Evolutionary conservation across 2,113 vertebrate genomes (phyloP).

Genomic region (Lepidothrix coronata): DNA sequence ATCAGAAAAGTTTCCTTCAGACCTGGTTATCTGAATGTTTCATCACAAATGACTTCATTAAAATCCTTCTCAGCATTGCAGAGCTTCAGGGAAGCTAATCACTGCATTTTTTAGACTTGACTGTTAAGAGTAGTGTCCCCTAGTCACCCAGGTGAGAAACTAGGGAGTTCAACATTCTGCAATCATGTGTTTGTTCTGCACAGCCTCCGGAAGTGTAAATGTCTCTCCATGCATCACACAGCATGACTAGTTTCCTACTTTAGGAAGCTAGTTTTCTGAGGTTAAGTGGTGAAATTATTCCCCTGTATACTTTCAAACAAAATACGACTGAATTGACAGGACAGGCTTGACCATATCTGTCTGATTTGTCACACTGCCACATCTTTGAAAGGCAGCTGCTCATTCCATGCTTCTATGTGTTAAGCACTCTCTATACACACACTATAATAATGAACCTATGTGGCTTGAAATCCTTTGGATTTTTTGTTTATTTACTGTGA

Average conservation of each 20-base stretch:
- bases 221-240: neutral
- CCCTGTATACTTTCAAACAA: neutral
- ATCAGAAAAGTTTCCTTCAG: neutral
- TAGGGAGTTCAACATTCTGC: neutral
- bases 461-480: slow-evolving; percentile 29
- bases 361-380: neutral
- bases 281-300: neutral
- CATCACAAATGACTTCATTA: neutral
- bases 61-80: neutral
- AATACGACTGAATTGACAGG: neutral
- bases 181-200: neutral
- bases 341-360: neutral
- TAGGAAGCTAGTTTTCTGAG: neutral
- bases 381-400: slow-evolving; percentile 19
- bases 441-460: neutral
- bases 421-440: neutral
- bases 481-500: slow-evolving; percentile 42
- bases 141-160: neutral
- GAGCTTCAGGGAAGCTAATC: neutral
- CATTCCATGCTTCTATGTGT: slow-evolving; percentile 8
- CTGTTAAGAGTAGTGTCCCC: neutral
- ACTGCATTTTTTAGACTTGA: neutral
- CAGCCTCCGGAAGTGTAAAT: neutral
- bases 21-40: neutral
- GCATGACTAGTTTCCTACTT: neutral